phyloP scores from a whole-genome alignment of 2,113 vertebrate genomes.

The Chionodraco myersi region DNA sequence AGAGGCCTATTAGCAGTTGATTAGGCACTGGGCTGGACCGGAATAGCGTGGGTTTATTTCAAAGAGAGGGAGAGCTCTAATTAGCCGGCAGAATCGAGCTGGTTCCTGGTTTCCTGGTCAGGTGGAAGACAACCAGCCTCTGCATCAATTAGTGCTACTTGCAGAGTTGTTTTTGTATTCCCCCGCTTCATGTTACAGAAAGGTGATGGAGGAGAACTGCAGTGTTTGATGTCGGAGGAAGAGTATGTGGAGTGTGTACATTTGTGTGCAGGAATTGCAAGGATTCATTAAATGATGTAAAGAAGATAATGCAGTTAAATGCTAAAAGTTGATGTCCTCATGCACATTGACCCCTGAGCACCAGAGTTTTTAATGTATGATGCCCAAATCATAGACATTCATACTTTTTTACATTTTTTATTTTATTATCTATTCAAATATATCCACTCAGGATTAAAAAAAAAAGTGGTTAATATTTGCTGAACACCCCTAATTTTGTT shows the following conservation, averaged over 20 bases:
- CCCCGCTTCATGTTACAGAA: conserved; percentile 20
- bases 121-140: conserved; percentile 61
- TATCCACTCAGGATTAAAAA: background rate
- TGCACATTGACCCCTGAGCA: background rate
- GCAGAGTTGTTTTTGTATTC: conserved; percentile 39
- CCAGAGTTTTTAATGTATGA: background rate
- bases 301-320: background rate
- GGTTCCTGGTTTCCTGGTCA: conserved; percentile 64
- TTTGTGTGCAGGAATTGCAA: background rate
- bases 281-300: background rate
- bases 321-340: background rate
- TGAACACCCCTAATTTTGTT: no score
- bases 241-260: background rate
- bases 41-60: conserved; percentile 61
- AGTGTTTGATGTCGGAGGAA: conserved; percentile 37
- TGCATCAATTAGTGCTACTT: conserved; percentile 53
- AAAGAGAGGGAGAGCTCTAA: conserved; percentile 55
- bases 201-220: conserved; percentile 48
- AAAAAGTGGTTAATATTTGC: no score
- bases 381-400: background rate
- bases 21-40: conserved; percentile 47
- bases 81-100: conserved; percentile 50
- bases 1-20: conserved; percentile 69
- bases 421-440: background rate
- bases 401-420: background rate